Percentiles rank a stretch among this genome's conserved stretches.
Evolutionary conservation across 2,113 vertebrate genomes (phyloP).

Genomic region (Conger conger): DNA sequence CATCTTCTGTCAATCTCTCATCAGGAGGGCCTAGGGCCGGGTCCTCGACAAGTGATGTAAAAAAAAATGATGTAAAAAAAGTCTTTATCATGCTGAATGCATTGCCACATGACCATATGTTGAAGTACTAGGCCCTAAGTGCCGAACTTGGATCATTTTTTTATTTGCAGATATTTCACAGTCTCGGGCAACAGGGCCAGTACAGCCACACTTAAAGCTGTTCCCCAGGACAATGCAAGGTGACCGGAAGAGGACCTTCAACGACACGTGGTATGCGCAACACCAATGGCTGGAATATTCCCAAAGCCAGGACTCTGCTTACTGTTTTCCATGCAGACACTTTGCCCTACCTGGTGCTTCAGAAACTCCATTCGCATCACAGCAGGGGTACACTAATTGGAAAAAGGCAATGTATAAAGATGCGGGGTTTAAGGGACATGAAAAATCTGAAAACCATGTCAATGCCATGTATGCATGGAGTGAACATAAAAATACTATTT

Average conservation of each 20-base stretch:
- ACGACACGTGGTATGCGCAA: not conserved
- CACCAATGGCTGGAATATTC: constrained; percentile 10
- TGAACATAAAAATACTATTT: not conserved
- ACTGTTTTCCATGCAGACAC: constrained; percentile 1
- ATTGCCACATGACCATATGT: no score
- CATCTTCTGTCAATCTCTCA: no score
- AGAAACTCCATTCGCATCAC: not conserved
- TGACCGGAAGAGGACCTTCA: not conserved
- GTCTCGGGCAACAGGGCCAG: not conserved
- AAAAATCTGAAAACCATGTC: not conserved
- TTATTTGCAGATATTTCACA: not conserved
- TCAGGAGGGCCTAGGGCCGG: no score
- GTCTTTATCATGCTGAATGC: no score
- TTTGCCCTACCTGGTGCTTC: not conserved
- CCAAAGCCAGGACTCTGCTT: constrained; percentile 13
- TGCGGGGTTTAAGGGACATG: not conserved
- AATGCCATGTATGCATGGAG: constrained; percentile 16
- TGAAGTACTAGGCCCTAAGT: no score
- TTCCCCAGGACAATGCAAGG: not conserved
- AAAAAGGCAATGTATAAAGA: constrained; percentile 23
- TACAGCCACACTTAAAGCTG: not conserved
- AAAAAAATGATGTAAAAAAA: no score
- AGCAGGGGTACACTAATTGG: not conserved
- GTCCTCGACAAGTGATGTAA: no score
- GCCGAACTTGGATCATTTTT: no score